Evolutionary conservation across 2,113 vertebrate genomes (phyloP), one percentile per base, ranked within the genome.

Genomic region (Cephalopholis sonnerati): DNA sequence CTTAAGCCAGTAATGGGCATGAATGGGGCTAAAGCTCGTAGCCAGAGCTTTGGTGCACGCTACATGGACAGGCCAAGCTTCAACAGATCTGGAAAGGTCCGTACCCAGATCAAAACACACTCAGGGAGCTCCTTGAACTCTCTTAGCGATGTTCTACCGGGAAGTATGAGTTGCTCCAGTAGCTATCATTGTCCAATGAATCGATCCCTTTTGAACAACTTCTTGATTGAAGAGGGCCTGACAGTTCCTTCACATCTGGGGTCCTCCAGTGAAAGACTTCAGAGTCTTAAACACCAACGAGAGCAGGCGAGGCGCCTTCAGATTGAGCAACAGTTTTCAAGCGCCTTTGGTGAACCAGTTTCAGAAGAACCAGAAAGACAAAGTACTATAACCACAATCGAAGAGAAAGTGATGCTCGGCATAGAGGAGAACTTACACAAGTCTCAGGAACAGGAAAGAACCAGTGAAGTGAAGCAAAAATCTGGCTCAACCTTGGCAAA

Each of bases 351-450:
- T 89, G 89, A 98, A 88, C 94, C 97, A 86, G 97, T 98, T 95
- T 93, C 92, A n/a, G 94, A 93, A 65, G 93, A 95, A 68, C 87
- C 93, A 5, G 95, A 96, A 86, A 95, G 96, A 94, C 89, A 95
- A 53, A 90, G 87, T 69, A 91, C 93, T 11, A 93, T 94, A 44
- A 95, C 96, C 74, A 97, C 96, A 15, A 99, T 99, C 18, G 97
- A 98, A 93, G 97, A 98, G 91, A 98, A 97, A 88, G 97, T 99
- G 89, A 98, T 99, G 97, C 92, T 98, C 11, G 97, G 97, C 71
- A 99, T 99, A 79, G 96, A 98, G 86, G 97, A 98, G 86, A 99
- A 99, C 62, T 83, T 97, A 90, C 97, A 98, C 54, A 98, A 96
- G 91, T 95, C 94, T 80, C 97, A 98, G 85, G 96, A 94, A 48